Conservation (phyloP, 2,888 invertebrate genomes). For the Acanthosepion esculentum region DNA sequence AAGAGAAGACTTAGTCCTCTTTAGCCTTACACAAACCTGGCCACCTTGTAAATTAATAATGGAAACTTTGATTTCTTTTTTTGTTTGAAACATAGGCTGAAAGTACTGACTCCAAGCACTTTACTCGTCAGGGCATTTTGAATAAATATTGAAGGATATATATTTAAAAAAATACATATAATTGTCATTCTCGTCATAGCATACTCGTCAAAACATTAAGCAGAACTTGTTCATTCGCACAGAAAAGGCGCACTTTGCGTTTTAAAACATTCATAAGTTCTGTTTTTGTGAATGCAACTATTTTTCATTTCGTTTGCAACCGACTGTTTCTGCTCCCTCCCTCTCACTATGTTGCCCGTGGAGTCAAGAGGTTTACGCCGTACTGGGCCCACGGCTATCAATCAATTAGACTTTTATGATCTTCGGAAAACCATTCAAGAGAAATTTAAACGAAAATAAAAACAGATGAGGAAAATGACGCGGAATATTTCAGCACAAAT, state of each 20-base stretch:
- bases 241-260: neutral
- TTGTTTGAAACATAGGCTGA: neutral
- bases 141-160: neutral
- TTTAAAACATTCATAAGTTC: neutral
- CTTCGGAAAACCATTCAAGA: neutral
- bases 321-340: neutral
- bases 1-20: too few relatives aligned
- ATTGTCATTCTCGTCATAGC: too few relatives aligned
- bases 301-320: neutral
- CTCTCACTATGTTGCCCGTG: neutral
- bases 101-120: too few relatives aligned
- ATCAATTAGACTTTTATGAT: slow-evolving; percentile 3
- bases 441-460: neutral
- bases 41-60: neutral
- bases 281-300: neutral
- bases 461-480: neutral
- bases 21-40: neutral
- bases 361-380: neutral
- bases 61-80: neutral
- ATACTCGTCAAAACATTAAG: neutral
- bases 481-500: too few relatives aligned
- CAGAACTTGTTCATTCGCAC: neutral
- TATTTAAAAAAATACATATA: neutral
- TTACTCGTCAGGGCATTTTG: neutral
- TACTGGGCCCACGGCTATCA: neutral